Conservation (phyloP, 1,140 invertebrate species). For the Caenorhabditis remanei region DNA sequence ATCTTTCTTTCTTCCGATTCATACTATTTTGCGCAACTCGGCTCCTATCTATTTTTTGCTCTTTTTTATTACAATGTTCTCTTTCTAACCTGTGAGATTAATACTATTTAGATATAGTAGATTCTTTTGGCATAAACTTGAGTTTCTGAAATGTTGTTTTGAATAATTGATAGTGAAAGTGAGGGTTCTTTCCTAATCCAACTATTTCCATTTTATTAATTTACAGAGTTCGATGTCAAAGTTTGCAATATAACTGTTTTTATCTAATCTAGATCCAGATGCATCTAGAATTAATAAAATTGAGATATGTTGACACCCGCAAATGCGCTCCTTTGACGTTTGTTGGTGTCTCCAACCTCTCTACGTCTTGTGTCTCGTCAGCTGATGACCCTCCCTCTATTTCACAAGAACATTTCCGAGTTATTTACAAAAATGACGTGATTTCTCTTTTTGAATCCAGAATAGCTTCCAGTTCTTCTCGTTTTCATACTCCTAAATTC, state of each 20-base stretch:
- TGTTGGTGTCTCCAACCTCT: not conserved
- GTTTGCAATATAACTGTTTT: too few species aligned
- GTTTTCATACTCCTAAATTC: not conserved
- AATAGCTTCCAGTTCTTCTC: not conserved
- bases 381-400: slow-evolving; percentile 25
- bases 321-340: slow-evolving; percentile 18
- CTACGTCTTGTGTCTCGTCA: not conserved
- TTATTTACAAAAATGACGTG: slow-evolving; percentile 20
- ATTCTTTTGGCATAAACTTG: not conserved
- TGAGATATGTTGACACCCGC: too few species aligned
- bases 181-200: too few species aligned
- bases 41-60: not conserved
- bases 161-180: too few species aligned
- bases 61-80: not conserved
- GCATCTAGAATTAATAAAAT: too few species aligned
- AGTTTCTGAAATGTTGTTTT: too few species aligned
- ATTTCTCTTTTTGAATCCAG: not conserved
- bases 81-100: not conserved
- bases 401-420: slow-evolving; percentile 18
- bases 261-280: too few species aligned
- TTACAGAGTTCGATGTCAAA: too few species aligned
- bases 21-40: slow-evolving; percentile 32
- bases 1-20: not conserved
- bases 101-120: not conserved
- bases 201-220: too few species aligned